Percentiles rank a stretch among this genome's conserved stretches.
Conservation (phyloP, 1,140 invertebrate genomes). For the Mactra quadrangularis region DNA sequence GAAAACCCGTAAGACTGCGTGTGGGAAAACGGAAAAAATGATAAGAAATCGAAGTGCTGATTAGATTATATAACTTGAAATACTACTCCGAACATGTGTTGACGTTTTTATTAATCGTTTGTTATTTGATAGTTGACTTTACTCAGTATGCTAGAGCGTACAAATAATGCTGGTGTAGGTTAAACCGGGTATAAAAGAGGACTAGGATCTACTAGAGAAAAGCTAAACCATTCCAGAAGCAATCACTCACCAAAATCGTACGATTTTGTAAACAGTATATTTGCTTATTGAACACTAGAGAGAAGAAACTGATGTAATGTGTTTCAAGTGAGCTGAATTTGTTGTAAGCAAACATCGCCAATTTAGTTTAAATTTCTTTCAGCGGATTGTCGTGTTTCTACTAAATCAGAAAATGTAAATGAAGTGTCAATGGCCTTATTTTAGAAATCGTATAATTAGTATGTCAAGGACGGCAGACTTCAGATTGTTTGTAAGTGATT, state of each 20-base stretch:
- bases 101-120: neutral
- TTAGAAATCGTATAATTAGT: no score
- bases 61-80: neutral
- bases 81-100: slow-evolving; percentile 11
- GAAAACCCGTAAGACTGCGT: no score
- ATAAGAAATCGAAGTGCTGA: no score
- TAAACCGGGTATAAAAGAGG: neutral
- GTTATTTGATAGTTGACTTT: neutral
- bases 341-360: neutral
- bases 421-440: no score
- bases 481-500: neutral
- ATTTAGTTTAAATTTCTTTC: neutral
- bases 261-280: neutral
- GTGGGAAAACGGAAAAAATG: no score
- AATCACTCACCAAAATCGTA: neutral
- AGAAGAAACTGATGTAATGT: neutral
- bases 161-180: slow-evolving; percentile 11
- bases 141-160: neutral
- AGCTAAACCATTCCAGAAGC: neutral
- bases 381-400: no score
- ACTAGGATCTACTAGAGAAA: neutral
- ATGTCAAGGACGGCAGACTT: neutral
- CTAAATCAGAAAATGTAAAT: neutral
- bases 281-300: neutral
- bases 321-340: neutral